Base-by-base conservation (phyloP, 2,797 vertebrate species). In the Sebastes baramenuke region DNA sequence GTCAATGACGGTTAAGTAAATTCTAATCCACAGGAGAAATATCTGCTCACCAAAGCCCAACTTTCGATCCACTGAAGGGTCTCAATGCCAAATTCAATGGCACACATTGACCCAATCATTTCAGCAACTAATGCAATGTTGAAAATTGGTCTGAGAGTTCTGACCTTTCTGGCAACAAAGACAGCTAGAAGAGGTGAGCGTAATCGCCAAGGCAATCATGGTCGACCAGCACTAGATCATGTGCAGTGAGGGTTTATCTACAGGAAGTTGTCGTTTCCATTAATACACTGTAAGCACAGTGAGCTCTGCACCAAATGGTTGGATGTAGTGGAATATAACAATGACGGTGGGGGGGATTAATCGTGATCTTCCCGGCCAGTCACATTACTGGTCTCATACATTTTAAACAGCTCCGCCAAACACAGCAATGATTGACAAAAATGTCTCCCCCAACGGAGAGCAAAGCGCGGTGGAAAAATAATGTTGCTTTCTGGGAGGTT, bases 391-490 rank as follows among this genome's bases (percentile, higher is more conserved):
- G 38, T 77, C 72, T 83, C 82, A 77, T 77, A 67, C 68, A 88
- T 87, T 89, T 82, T 79, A 75, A 87, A 84, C 22, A 67, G 77
- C 55, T 73, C 59, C 24, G 58, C 71, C 66, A 64, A 75, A 30
- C 42, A 46, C 52, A 18, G 27, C 6, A 32, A 8, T 52, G 55
- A 64, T 22, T 38, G 80, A 77, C 58, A 70, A 72, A 68, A 74
- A 66, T 32, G 9, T 6, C 4, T 49, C 34, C 6, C n/a, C 6
- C 24, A 18, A 13, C 3, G n/a, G 8, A 49, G 32, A 71, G 30
- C 69, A 18, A 49, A 75, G 60, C 9, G 2, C 8, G 4, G 4
- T 24, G 55, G 14, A 64, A 67, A 59, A 75, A 78, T 46, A 0
- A 82, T 36, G 11, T 49, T 69, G 49, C 52, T n/a, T n/a, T 67